These are phyloP conservation scores for Agriopis leucophaearia DNA, from an alignment of 2,888 invertebrate species.

Conservation along the genomic window DNA sequence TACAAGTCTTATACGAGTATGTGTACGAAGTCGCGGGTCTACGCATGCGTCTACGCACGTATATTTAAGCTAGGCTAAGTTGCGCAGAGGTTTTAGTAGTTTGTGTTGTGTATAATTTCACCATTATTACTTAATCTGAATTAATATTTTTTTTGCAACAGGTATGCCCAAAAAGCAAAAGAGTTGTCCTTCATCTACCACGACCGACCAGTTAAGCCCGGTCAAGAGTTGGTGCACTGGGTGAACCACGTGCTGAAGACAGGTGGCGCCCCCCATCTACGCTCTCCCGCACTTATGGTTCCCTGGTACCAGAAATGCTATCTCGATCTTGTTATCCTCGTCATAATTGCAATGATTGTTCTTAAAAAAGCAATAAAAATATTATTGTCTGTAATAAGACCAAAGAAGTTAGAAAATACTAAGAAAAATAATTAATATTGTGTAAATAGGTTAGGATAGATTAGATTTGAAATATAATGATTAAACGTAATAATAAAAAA, in stretches of 20 bases:
- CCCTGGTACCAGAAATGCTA: constrained; percentile 64
- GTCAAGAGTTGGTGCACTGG: constrained; percentile 59
- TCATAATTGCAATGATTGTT: constrained; percentile 24
- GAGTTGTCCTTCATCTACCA: constrained; percentile 59
- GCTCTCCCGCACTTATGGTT: constrained; percentile 56
- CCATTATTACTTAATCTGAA: background rate
- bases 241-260: constrained; percentile 60
- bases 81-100: too few relatives aligned
- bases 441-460: background rate
- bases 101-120: background rate
- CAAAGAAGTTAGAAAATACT: background rate
- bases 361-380: constrained; percentile 22
- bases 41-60: too few relatives aligned
- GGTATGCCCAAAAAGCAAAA: constrained; percentile 54
- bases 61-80: too few relatives aligned
- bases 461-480: too few relatives aligned
- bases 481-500: too few relatives aligned
- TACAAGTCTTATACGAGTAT: too few relatives aligned
- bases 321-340: constrained; percentile 50
- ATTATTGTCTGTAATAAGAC: constrained; percentile 5
- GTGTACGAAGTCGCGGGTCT: too few relatives aligned
- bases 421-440: constrained; percentile 17
- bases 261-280: constrained; percentile 58
- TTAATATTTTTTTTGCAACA: constrained; percentile 32
- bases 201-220: constrained; percentile 56